phyloP scores from a whole-genome alignment of 1,140 invertebrate species.

The Neodiprion pinetum region DNA sequence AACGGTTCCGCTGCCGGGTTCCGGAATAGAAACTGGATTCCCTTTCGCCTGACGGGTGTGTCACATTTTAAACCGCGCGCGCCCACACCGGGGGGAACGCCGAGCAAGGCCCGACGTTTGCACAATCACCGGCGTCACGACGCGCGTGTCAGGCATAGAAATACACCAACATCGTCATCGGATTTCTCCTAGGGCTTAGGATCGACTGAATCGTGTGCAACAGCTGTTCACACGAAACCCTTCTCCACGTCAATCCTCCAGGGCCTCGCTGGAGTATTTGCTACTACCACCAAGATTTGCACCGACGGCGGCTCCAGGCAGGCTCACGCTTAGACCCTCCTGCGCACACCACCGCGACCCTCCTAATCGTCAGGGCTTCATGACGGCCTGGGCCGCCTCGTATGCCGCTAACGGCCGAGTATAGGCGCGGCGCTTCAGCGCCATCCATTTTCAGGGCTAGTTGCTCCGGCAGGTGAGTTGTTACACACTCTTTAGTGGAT shows the following conservation, averaged over 20 bases:
- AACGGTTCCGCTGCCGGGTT: too few species aligned
- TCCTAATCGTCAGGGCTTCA: conserved; percentile 87
- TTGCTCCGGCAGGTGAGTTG: conserved; percentile 79
- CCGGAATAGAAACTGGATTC: conserved; percentile 67
- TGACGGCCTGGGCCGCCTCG: conserved; percentile 57
- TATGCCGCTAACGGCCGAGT: conserved; percentile 42
- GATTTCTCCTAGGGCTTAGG: conserved; percentile 73
- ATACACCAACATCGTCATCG: too few species aligned
- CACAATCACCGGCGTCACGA: too few species aligned
- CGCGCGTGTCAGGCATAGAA: too few species aligned
- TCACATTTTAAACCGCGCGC: conserved; percentile 39
- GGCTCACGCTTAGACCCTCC: conserved; percentile 79
- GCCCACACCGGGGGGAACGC: too few species aligned
- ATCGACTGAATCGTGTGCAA: conserved; percentile 90
- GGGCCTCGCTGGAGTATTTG: conserved; percentile 72
- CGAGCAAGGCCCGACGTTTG: too few species aligned
- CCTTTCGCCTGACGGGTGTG: conserved; percentile 69
- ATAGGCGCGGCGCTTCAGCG: conserved; percentile 78
- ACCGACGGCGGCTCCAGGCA: conserved; percentile 79
- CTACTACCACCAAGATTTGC: conserved; percentile 89
- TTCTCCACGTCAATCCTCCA: conserved; percentile 68
- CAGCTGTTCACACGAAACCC: conserved; percentile 76
- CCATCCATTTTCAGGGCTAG: conserved; percentile 88
- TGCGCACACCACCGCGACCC: conserved; percentile 73
- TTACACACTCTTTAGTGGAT: conserved; percentile 60